Conservation (phyloP, 2,888 invertebrate genomes). For the Neocrepidodera transversa region DNA sequence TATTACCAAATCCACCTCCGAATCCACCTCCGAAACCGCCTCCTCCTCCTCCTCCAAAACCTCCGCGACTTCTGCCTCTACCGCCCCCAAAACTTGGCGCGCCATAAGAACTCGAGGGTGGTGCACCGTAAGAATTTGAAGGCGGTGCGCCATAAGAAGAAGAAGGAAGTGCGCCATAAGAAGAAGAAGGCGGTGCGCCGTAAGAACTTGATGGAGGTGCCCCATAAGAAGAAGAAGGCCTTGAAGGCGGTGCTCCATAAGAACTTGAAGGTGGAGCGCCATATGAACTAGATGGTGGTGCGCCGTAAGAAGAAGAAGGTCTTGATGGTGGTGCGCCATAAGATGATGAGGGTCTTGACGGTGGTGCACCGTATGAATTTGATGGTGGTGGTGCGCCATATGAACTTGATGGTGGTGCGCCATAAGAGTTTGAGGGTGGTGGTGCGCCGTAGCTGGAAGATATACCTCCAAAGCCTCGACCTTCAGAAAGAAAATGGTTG, state of each 20-base stretch:
- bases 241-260: conserved; percentile 49
- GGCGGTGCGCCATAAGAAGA: conserved; percentile 58
- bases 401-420: conserved; percentile 56
- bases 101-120: conserved; percentile 53
- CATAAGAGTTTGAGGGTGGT: conserved; percentile 57
- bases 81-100: conserved; percentile 43
- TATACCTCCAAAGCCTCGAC: conserved; percentile 42
- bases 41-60: conserved; percentile 11
- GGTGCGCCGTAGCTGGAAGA: conserved; percentile 51
- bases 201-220: conserved; percentile 42
- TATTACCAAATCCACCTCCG: conserved; percentile 24
- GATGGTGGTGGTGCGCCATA: conserved; percentile 55
- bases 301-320: conserved; percentile 59
- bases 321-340: conserved; percentile 53
- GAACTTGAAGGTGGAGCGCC: conserved; percentile 46
- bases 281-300: conserved; percentile 50
- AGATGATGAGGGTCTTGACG: conserved; percentile 37
- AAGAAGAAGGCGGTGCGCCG: conserved; percentile 54
- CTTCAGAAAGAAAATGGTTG: conserved; percentile 54
- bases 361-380: conserved; percentile 56
- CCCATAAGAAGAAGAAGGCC: conserved; percentile 43
- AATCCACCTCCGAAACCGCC: conserved; percentile 5
- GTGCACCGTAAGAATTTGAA: conserved; percentile 54
- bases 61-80: conserved; percentile 12
- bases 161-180: conserved; percentile 59